Percentiles rank a stretch among this genome's conserved stretches.
Evolutionary conservation across 2,113 vertebrate species (phyloP).

Genomic region (Stegastes partitus): DNA sequence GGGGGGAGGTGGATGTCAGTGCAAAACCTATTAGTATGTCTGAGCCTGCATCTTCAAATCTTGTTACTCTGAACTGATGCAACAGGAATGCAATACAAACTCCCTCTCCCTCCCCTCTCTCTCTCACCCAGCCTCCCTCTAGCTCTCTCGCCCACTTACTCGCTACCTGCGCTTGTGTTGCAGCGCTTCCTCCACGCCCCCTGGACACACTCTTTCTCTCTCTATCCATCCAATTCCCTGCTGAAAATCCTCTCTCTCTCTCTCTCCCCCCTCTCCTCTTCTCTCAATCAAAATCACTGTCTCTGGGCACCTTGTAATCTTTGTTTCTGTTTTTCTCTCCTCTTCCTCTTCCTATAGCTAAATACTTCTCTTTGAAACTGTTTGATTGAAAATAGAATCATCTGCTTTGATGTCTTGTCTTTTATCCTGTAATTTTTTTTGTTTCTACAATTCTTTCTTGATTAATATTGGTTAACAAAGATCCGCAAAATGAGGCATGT

Average conservation of each 20-base stretch:
- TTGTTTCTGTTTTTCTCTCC: conserved; percentile 10
- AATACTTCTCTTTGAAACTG: conserved; percentile 54
- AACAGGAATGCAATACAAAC: conserved; percentile 83
- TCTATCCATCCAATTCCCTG: conserved; percentile 62
- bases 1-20: conserved; percentile 49
- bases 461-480: not conserved
- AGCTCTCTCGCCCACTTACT: conserved; percentile 65
- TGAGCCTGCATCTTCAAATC: conserved; percentile 84
- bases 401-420: conserved; percentile 32
- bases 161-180: conserved; percentile 63
- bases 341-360: conserved; percentile 20
- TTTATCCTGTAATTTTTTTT: conserved; percentile 21
- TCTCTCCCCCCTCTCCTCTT: conserved; percentile 41
- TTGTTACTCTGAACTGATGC: conserved; percentile 86
- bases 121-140: conserved; percentile 39
- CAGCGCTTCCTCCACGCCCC: conserved; percentile 54
- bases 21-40: conserved; percentile 85
- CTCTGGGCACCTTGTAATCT: conserved; percentile 62
- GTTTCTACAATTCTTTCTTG: conserved; percentile 11
- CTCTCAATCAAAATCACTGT: conserved; percentile 72
- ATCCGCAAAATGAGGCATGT: not conserved
- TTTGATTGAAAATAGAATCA: conserved; percentile 35
- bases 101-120: conserved; percentile 30
- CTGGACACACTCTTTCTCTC: conserved; percentile 60
- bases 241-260: conserved; percentile 38